Conservation (phyloP, 1,140 invertebrate species). For the Battus philenor region DNA sequence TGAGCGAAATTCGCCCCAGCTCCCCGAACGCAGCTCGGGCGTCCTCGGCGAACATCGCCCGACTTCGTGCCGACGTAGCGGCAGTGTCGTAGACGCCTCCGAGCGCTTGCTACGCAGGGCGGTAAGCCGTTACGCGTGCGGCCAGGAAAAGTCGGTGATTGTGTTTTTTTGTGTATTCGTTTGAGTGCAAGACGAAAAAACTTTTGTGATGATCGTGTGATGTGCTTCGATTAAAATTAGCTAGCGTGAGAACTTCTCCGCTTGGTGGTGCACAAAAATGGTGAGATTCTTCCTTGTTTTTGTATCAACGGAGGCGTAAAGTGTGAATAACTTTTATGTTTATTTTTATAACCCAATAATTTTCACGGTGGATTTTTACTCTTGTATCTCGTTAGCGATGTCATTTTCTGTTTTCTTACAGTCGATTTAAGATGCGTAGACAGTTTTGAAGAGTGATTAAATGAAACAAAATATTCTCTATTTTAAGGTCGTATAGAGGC, state of each 20-base stretch:
- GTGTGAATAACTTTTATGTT: constrained; percentile 8
- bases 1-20: constrained; percentile 51
- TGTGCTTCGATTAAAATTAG: constrained; percentile 38
- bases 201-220: constrained; percentile 41
- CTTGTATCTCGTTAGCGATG: no score
- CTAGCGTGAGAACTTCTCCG: constrained; percentile 28
- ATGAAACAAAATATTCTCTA: no score
- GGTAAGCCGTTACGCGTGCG: constrained; percentile 16
- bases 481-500: no score
- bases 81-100: constrained; percentile 52
- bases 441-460: no score
- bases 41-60: constrained; percentile 34
- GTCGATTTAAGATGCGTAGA: no score
- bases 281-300: constrained; percentile 35
- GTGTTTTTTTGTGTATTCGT: constrained; percentile 38
- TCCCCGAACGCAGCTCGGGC: constrained; percentile 39
- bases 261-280: constrained; percentile 65
- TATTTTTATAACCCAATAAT: background rate
- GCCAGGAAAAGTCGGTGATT: constrained; percentile 33
- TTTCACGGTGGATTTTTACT: background rate
- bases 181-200: constrained; percentile 34
- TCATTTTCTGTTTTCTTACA: no score
- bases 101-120: constrained; percentile 27
- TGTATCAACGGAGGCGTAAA: constrained; percentile 4
- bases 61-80: constrained; percentile 58